Conservation (phyloP, 1,140 invertebrate genomes). For the Ceratitis capitata region DNA sequence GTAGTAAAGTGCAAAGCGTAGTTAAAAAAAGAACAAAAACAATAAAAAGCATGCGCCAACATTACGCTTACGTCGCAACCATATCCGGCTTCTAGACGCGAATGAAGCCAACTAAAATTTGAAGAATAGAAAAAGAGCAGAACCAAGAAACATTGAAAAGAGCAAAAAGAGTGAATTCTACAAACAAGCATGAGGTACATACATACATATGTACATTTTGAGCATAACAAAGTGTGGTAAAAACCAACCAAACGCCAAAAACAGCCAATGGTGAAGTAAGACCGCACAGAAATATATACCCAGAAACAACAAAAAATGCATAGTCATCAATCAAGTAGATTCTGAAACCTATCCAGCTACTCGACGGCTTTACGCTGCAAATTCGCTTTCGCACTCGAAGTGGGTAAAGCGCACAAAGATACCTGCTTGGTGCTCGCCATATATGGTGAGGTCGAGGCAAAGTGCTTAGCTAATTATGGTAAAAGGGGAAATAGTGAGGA, state of each 20-base stretch:
- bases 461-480: not conserved
- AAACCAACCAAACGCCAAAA: not conserved
- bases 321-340: not conserved
- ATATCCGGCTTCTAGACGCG: not conserved
- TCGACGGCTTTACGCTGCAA: not conserved
- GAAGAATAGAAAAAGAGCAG: not conserved
- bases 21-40: no score
- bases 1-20: not conserved
- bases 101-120: not conserved
- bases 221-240: not conserved
- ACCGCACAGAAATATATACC: not conserved
- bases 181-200: not conserved
- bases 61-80: not conserved
- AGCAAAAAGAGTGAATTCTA: not conserved
- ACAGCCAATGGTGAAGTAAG: no score
- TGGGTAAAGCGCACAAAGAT: not conserved
- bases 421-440: not conserved
- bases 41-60: not conserved
- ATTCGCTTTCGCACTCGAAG: not conserved
- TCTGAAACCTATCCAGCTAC: not conserved
- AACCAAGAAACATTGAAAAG: not conserved
- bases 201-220: no score
- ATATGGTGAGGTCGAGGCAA: not conserved
- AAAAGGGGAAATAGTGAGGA: not conserved
- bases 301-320: not conserved